Conservation (phyloP, 2,888 invertebrate genomes). For the Metacarcinus magister region DNA sequence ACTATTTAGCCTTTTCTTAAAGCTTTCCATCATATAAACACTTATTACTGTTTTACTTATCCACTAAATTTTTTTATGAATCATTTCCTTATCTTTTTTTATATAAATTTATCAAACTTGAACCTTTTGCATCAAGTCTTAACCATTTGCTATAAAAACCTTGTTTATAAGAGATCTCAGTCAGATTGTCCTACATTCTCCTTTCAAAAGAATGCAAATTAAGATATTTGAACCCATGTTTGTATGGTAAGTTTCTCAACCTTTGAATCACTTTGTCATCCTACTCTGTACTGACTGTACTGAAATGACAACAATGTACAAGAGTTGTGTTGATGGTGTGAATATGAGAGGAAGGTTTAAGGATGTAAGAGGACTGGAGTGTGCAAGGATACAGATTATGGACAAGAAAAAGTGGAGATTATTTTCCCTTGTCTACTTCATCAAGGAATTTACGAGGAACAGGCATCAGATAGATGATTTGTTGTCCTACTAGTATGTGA, state of each 20-base stretch:
- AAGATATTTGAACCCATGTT: too few species aligned
- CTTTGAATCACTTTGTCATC: neutral
- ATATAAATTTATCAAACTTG: neutral
- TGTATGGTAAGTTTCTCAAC: neutral
- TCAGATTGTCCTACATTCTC: neutral
- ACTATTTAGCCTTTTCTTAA: too few species aligned
- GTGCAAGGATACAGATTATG: neutral
- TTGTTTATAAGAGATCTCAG: neutral
- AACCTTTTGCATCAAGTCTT: neutral
- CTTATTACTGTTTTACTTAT: too few species aligned
- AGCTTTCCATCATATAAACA: too few species aligned
- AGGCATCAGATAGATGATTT: neutral
- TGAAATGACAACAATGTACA: neutral
- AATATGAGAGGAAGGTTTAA: neutral
- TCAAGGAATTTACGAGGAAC: neutral
- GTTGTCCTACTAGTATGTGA: neutral
- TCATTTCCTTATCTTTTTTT: too few species aligned
- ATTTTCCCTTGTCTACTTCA: neutral
- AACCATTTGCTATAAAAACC: neutral
- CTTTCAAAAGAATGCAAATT: neutral
- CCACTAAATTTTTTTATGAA: too few species aligned
- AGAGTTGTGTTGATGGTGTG: neutral
- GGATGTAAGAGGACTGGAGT: neutral
- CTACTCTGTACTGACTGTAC: neutral
- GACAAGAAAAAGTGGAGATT: neutral